These are phyloP conservation scores for Podarcis raffonei DNA, from an alignment of 2,113 vertebrate species.

Conservation along the genomic window DNA sequence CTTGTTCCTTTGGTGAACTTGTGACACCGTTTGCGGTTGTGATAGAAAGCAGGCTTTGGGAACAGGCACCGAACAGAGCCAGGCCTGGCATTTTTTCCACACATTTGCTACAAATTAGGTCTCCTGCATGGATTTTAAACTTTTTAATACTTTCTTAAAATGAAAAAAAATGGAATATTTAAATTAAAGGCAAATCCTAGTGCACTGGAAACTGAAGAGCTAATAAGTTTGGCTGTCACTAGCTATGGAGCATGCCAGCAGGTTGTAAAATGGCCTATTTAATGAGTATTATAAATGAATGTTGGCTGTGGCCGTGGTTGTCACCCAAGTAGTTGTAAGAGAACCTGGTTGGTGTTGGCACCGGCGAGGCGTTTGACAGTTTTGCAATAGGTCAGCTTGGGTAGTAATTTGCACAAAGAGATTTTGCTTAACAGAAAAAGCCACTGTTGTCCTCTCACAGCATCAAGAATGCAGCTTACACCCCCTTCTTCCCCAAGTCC, in stretches of 20 bases:
- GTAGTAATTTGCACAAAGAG: background rate
- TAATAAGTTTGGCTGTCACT: background rate
- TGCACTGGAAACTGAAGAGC: conserved; percentile 8
- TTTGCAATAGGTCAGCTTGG: background rate
- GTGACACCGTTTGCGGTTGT: conserved; percentile 42
- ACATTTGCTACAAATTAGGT: conserved; percentile 62
- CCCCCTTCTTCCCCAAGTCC: background rate
- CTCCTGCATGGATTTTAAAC: conserved; percentile 52
- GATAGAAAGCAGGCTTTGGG: conserved; percentile 69
- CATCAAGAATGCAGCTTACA: background rate
- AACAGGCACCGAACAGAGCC: conserved; percentile 47
- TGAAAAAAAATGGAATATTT: background rate
- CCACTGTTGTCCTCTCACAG: background rate
- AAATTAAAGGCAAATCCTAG: conserved; percentile 27
- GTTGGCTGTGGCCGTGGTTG: background rate
- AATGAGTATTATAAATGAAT: background rate
- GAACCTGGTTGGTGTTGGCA: background rate
- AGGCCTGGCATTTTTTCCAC: conserved; percentile 67
- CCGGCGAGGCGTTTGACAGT: background rate
- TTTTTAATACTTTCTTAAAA: conserved; percentile 31
- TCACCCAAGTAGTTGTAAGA: background rate
- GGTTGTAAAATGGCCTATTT: background rate
- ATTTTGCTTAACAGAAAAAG: background rate
- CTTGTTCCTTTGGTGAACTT: conserved; percentile 62
- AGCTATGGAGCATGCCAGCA: conserved; percentile 29